These are phyloP conservation scores for Scaptomyza polygonia DNA, from an alignment of 2,888 invertebrate genomes.

Conservation along the genomic window DNA sequence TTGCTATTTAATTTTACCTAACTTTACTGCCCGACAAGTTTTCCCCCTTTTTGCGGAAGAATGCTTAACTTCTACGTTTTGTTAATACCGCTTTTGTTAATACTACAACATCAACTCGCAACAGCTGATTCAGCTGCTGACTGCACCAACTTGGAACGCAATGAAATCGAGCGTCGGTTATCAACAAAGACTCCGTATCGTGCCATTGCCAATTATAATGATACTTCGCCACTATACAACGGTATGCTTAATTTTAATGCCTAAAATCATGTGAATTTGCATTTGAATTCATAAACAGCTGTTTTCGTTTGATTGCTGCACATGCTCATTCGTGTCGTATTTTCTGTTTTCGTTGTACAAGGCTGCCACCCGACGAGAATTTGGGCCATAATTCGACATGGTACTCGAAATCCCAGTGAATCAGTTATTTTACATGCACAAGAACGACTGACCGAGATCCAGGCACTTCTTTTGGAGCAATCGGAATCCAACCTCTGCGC, in stretches of 20 bases:
- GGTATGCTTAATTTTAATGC: slow-evolving; percentile 84
- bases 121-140: slow-evolving; percentile 47
- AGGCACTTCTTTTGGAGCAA: slow-evolving; percentile 64
- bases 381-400: slow-evolving; percentile 92
- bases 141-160: slow-evolving; percentile 67
- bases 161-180: slow-evolving; percentile 85
- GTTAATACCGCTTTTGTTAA: slow-evolving; percentile 33
- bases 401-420: slow-evolving; percentile 89
- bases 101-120: slow-evolving; percentile 12
- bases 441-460: slow-evolving; percentile 84
- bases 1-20: slow-evolving; percentile 10
- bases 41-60: slow-evolving; percentile 53
- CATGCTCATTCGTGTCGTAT: slow-evolving; percentile 18
- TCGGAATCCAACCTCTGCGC: slow-evolving; percentile 86
- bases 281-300: slow-evolving; percentile 30
- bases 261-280: slow-evolving; percentile 4
- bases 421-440: slow-evolving; percentile 86
- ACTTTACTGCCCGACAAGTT: slow-evolving; percentile 65
- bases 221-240: slow-evolving; percentile 86
- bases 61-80: slow-evolving; percentile 46
- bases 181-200: slow-evolving; percentile 91
- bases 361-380: slow-evolving; percentile 88
- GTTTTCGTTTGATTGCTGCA: slow-evolving; percentile 19
- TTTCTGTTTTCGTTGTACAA: slow-evolving; percentile 68
- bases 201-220: slow-evolving; percentile 88